A percentile compares a stretch with the other conserved stretches of the same genome.
phyloP scores from a whole-genome alignment of 2,888 invertebrate species.

The Drymonia ruficornis region DNA sequence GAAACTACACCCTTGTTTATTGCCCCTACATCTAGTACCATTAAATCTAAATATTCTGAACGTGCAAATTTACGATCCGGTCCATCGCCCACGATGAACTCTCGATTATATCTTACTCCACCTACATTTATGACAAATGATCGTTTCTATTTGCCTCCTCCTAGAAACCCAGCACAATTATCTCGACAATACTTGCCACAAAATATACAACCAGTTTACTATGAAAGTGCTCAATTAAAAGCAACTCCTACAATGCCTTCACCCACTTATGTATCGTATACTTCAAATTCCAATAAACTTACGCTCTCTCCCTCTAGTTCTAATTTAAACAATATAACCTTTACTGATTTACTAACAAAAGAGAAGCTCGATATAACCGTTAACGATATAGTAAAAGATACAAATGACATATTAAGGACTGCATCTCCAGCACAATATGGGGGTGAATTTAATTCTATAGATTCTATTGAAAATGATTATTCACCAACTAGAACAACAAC shows the following conservation, averaged over 20 bases:
- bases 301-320: constrained; percentile 30
- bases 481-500: constrained; percentile 44
- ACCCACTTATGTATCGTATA: constrained; percentile 35
- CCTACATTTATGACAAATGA: constrained; percentile 64
- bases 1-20: constrained; percentile 44
- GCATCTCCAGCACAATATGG: constrained; percentile 55
- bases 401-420: constrained; percentile 60
- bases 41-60: constrained; percentile 46
- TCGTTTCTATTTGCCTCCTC: constrained; percentile 64
- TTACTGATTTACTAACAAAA: constrained; percentile 71
- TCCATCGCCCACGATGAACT: constrained; percentile 53
- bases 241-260: constrained; percentile 47
- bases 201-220: constrained; percentile 38
- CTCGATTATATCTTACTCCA: constrained; percentile 59
- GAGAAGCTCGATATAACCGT: constrained; percentile 73
- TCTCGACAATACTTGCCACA: constrained; percentile 64
- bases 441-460: constrained; percentile 46
- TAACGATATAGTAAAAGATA: constrained; percentile 71
- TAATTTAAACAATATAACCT: constrained; percentile 65
- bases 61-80: constrained; percentile 48
- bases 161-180: constrained; percentile 43
- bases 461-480: constrained; percentile 52
- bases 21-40: constrained; percentile 46
- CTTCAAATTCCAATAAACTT: constrained; percentile 36
- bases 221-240: constrained; percentile 50